These are phyloP conservation scores for Ornithoptera alexandrae DNA, from an alignment of 2,888 invertebrate genomes.

Conservation along the genomic window DNA sequence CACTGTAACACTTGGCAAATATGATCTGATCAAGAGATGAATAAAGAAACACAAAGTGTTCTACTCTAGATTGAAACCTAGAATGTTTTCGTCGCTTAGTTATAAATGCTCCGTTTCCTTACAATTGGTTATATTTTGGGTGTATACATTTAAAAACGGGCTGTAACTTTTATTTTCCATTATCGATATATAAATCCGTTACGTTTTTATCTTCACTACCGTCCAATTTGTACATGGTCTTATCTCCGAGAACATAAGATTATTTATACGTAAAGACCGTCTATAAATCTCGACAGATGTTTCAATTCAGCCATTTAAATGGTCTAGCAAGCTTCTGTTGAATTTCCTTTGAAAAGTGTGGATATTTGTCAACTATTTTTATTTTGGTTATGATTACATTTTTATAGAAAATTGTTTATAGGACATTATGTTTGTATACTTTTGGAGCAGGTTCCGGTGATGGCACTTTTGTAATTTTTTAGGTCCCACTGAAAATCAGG, in stretches of 20 bases:
- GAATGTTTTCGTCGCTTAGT: background rate
- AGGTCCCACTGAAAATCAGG: no score
- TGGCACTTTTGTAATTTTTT: no score
- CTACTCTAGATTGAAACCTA: no score
- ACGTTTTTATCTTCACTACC: slow-evolving; percentile 13
- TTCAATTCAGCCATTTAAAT: background rate
- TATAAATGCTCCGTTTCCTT: background rate
- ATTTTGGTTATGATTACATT: no score
- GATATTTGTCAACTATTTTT: no score
- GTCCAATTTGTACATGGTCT: slow-evolving; percentile 21
- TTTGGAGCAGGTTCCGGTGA: no score
- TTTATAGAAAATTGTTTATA: no score
- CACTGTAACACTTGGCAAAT: background rate
- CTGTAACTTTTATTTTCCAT: background rate
- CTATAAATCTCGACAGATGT: slow-evolving; percentile 19
- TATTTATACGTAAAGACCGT: slow-evolving; percentile 18
- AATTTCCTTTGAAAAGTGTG: background rate
- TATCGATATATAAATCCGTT: slow-evolving; percentile 11
- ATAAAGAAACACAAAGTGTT: no score
- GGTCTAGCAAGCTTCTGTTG: background rate
- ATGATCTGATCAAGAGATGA: background rate
- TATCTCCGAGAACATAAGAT: slow-evolving; percentile 14
- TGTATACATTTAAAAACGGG: background rate
- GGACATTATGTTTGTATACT: no score
- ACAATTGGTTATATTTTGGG: background rate